Percentiles rank a stretch among this genome's conserved stretches.
phyloP scores from a whole-genome alignment of 1,140 invertebrate species.

The Meloidogyne chitwoodi region DNA sequence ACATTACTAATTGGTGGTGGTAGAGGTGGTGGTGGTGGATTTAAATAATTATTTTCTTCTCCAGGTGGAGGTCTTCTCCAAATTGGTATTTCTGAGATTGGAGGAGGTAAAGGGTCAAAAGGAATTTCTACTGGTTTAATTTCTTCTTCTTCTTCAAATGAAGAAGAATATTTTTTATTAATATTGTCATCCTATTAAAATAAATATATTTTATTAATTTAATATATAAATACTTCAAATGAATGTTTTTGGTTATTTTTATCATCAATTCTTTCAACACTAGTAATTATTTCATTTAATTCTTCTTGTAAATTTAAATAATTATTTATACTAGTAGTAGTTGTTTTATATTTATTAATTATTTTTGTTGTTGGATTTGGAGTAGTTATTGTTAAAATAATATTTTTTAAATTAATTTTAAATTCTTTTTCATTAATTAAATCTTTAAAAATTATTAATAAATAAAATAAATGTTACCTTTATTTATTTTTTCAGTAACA shows the following conservation, averaged over 20 bases:
- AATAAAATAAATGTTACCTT: not conserved
- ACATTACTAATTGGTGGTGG: not conserved
- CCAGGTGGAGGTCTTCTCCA: constrained; percentile 14
- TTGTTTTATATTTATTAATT: not conserved
- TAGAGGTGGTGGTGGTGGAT: not conserved
- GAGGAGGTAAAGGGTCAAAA: constrained; percentile 1
- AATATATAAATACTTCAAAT: not conserved
- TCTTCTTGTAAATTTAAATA: not conserved
- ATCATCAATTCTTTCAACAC: not conserved
- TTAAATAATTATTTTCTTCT: not conserved
- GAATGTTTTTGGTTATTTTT: not conserved
- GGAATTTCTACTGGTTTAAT: constrained; percentile 12
- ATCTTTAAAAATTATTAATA: not conserved
- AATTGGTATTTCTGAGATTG: constrained; percentile 4
- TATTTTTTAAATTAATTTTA: not conserved
- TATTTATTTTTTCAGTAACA: not conserved
- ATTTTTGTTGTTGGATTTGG: not conserved
- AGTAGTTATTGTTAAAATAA: not conserved
- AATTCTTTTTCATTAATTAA: not conserved
- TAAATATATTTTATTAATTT: too few relatives aligned
- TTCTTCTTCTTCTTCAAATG: not conserved
- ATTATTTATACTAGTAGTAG: not conserved
- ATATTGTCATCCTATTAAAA: not conserved
- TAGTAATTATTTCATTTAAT: constrained; percentile 15
- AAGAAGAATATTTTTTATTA: not conserved